These are phyloP conservation scores for Fistularia commersonii DNA, from an alignment of 2,797 vertebrate species.

Conservation along the genomic window DNA sequence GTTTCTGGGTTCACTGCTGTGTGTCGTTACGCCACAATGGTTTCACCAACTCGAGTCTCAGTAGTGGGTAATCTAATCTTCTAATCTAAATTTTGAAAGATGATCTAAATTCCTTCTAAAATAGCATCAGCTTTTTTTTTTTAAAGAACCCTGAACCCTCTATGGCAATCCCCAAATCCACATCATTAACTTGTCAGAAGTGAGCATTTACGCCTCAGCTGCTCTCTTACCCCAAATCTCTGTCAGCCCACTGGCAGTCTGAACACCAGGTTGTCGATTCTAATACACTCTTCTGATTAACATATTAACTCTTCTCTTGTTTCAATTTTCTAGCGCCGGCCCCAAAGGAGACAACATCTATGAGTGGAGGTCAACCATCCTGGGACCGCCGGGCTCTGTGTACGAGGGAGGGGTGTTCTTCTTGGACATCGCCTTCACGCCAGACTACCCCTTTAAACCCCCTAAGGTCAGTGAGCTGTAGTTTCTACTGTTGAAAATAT, in stretches of 20 bases:
- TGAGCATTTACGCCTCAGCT: slow-evolving; percentile 28
- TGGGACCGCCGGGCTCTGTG: slow-evolving; percentile 92
- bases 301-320: slow-evolving; percentile 48
- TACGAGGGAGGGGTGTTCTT: slow-evolving; percentile 96
- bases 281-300: slow-evolving; percentile 21
- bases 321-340: slow-evolving; percentile 78
- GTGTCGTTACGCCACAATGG: slow-evolving; percentile 3
- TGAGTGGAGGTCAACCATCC: slow-evolving; percentile 95
- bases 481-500: no score
- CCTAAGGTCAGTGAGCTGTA: slow-evolving; percentile 81
- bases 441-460: slow-evolving; percentile 96
- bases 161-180: slow-evolving; percentile 31
- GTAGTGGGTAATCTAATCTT: slow-evolving; percentile 21
- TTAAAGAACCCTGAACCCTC: slow-evolving; percentile 23
- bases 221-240: slow-evolving; percentile 10
- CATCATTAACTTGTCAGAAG: slow-evolving; percentile 51
- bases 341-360: slow-evolving; percentile 97
- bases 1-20: slow-evolving; percentile 3
- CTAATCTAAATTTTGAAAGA: slow-evolving; percentile 18
- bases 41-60: slow-evolving; percentile 11
- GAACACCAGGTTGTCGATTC: slow-evolving; percentile 30
- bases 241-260: slow-evolving; percentile 21
- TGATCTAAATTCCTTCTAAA: slow-evolving; percentile 32
- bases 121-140: slow-evolving; percentile 15
- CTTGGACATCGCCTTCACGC: slow-evolving; percentile 93